Evolutionary conservation across 2,888 invertebrate species (phyloP).

Genomic region (Eurytoma californica): DNA sequence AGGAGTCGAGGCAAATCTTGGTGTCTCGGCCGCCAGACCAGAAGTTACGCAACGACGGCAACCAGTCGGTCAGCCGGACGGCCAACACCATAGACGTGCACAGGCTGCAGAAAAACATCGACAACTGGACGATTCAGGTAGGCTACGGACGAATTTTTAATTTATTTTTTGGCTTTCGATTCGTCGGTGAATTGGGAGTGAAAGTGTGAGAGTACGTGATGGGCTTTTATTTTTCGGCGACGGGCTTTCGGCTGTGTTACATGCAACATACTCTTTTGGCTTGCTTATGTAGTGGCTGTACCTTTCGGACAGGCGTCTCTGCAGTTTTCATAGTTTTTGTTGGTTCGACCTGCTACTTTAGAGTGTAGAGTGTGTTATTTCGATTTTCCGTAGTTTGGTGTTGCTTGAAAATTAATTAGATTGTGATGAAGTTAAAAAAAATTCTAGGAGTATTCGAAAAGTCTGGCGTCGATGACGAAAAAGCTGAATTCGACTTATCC

Average conservation of each 20-base stretch:
- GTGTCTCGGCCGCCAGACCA: constrained; percentile 50
- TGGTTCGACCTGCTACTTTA: too few species aligned
- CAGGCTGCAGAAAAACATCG: constrained; percentile 87
- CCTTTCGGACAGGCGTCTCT: too few species aligned
- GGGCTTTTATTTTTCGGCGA: background rate
- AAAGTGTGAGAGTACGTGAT: too few species aligned
- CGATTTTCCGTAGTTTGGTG: too few species aligned
- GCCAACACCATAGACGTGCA: constrained; percentile 82
- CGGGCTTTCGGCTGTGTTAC: background rate
- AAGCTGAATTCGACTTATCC: constrained; percentile 67
- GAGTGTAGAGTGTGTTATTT: too few species aligned
- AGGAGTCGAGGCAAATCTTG: constrained; percentile 59
- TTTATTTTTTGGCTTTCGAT: background rate
- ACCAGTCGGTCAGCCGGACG: background rate
- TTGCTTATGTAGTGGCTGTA: too few species aligned
- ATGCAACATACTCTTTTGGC: too few species aligned
- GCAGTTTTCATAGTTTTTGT: too few species aligned
- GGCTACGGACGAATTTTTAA: background rate
- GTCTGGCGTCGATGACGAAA: constrained; percentile 64
- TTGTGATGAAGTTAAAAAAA: background rate
- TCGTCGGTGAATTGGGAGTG: too few species aligned
- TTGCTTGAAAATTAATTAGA: too few species aligned
- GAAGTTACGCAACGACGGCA: constrained; percentile 23
- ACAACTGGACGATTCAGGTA: constrained; percentile 84
- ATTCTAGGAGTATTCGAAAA: constrained; percentile 69